Percentiles rank a stretch among this genome's conserved stretches.
Evolutionary conservation across 2,113 vertebrate genomes (phyloP).

Genomic region (Scalopus aquaticus): DNA sequence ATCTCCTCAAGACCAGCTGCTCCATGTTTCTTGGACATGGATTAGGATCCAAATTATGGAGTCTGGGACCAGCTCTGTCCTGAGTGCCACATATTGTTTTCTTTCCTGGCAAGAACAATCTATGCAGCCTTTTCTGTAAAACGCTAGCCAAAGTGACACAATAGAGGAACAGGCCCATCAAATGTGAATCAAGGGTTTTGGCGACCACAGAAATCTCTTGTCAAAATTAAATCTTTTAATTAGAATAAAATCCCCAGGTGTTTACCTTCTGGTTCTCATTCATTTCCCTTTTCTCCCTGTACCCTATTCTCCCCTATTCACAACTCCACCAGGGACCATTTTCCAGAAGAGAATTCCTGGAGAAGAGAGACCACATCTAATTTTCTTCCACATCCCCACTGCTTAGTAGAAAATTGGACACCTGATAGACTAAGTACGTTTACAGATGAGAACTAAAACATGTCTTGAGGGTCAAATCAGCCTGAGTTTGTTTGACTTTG

Average conservation of each 20-base stretch:
- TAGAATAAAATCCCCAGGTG: not conserved
- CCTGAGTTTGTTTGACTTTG: slow-evolving; percentile 82
- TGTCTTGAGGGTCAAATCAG: not conserved
- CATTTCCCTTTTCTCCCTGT: not conserved
- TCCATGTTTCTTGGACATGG: slow-evolving; percentile 51
- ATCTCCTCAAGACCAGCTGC: slow-evolving; percentile 76
- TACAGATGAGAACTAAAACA: slow-evolving; percentile 7
- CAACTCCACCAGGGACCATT: not conserved
- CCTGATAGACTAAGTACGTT: not conserved
- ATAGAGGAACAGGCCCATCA: not conserved
- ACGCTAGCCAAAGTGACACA: not conserved
- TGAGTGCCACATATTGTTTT: slow-evolving; percentile 64
- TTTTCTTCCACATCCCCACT: not conserved
- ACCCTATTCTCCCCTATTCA: not conserved
- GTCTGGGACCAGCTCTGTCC: slow-evolving; percentile 56
- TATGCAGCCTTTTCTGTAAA: slow-evolving; percentile 52
- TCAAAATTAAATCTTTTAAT: not conserved
- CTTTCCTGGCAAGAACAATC: slow-evolving; percentile 29
- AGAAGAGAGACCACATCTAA: not conserved
- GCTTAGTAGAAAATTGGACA: not conserved
- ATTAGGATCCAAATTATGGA: slow-evolving; percentile 58
- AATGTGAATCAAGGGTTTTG: not conserved
- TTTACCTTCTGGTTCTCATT: not conserved
- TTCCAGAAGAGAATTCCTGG: not conserved
- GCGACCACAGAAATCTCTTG: not conserved